Conservation (phyloP, 2,113 vertebrate species). For the Eleginops maclovinus region DNA sequence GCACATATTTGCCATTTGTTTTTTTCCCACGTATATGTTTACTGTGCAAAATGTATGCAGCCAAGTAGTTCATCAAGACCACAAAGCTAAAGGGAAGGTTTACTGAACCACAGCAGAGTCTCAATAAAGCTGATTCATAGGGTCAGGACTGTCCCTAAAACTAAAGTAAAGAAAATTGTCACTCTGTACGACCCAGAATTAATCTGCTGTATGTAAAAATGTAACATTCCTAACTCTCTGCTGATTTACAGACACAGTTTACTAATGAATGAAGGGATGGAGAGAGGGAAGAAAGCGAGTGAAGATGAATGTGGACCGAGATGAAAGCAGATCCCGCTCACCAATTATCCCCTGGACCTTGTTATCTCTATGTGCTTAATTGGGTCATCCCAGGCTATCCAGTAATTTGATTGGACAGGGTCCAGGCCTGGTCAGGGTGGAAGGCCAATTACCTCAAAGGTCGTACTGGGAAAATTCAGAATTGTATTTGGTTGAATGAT, state of each 20-base stretch:
- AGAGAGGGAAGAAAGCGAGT: background rate
- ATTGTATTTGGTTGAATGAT: slow-evolving; percentile 38
- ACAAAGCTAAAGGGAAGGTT: background rate
- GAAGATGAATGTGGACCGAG: slow-evolving; percentile 17
- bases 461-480: slow-evolving; percentile 21
- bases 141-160: background rate
- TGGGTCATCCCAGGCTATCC: slow-evolving; percentile 12
- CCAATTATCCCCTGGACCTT: slow-evolving; percentile 53
- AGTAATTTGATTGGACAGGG: slow-evolving; percentile 50
- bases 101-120: background rate
- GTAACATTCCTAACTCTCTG: background rate
- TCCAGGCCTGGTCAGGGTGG: background rate
- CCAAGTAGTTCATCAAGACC: background rate
- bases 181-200: background rate
- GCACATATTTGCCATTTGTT: background rate
- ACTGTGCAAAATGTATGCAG: background rate
- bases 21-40: background rate
- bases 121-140: background rate
- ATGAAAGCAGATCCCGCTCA: slow-evolving; percentile 23
- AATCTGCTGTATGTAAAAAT: background rate
- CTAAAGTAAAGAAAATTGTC: background rate
- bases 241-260: background rate
- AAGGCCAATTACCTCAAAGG: slow-evolving; percentile 59
- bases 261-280: background rate
- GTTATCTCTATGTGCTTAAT: slow-evolving; percentile 43